Base-by-base conservation (phyloP, 1,140 invertebrate genomes). In the Epicauta chinensis region DNA sequence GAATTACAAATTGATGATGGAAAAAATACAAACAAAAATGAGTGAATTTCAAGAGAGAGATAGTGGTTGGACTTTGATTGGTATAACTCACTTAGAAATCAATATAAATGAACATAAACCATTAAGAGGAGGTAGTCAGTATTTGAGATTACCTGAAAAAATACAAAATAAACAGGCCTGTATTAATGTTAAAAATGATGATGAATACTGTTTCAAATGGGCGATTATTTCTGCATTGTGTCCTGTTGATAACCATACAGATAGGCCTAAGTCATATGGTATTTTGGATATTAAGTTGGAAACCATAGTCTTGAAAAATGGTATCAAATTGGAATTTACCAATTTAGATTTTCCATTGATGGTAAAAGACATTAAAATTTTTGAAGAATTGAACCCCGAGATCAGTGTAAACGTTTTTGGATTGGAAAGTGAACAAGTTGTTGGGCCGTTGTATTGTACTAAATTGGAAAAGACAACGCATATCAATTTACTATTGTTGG, bases 131-230 rank as follows among this genome's bases (percentile, higher is more conserved):
- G 32, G 2, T 3, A n/a, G 10, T 12, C 12, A 11, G 3, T 34
- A 34, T 34, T n/a, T 34, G 3, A 4, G 10, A 10, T 34, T 34
- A 3, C 32, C 32, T n/a, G 2, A 34, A 11, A 12, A 34, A 34
- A 34, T 34, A 5, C 9, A n/a, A n/a, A 34, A 12, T 34, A 34
- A 34, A 34, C 32, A 34, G 2, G 32, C 32, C n/a, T 34, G 32
- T 34, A 47, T 73, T 6, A 74, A 72, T 58, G 60, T 74, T 42
- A 54, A 67, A 62, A 71, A 70, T 55, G 70, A 72, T 58, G 13
- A 64, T 29, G 44, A 43, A 40, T 23, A 4, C 7, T 72, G 69
- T 62, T 69, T 73, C 49, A 61, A 64, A 17, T 71, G 68, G 67
- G 60, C 64, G n/a, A 42, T 65, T 37, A 31, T 52, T 7, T 64